phyloP scores from a whole-genome alignment of 2,888 invertebrate genomes.

The Scaptomyza cyrtandrae region DNA sequence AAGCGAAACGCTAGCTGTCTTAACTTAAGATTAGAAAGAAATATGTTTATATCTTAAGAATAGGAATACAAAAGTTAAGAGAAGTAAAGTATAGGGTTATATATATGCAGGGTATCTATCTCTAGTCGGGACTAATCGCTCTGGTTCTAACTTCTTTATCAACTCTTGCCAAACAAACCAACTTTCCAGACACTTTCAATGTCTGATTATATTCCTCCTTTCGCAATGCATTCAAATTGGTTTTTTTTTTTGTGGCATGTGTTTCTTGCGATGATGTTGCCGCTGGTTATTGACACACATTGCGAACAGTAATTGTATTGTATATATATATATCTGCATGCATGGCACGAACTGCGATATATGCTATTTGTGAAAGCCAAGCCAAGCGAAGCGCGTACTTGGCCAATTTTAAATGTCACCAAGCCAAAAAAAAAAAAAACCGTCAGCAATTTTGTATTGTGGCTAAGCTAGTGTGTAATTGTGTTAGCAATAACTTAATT shows the following conservation, averaged over 20 bases:
- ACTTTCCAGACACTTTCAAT: not conserved
- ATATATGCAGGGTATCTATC: no score
- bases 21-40: no score
- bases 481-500: slow-evolving; percentile 50
- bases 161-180: not conserved
- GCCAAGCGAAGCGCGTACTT: slow-evolving; percentile 50
- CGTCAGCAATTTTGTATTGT: slow-evolving; percentile 2
- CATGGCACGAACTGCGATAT: slow-evolving; percentile 52
- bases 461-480: slow-evolving; percentile 3
- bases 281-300: slow-evolving; percentile 48
- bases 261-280: slow-evolving; percentile 40
- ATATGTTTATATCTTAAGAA: no score
- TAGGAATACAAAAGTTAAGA: no score
- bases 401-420: slow-evolving; percentile 62
- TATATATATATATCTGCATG: slow-evolving; percentile 58
- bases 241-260: slow-evolving; percentile 33
- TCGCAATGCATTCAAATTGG: slow-evolving; percentile 44
- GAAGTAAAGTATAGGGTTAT: no score
- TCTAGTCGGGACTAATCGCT: no score
- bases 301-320: slow-evolving; percentile 16
- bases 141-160: not conserved
- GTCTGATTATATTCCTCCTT: not conserved
- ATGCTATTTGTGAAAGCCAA: slow-evolving; percentile 72
- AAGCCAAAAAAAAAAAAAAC: slow-evolving; percentile 6
- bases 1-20: no score